Percentiles rank a stretch among this genome's conserved stretches.
phyloP scores from a whole-genome alignment of 2,113 vertebrate genomes.

The Lucifuga dentata region DNA sequence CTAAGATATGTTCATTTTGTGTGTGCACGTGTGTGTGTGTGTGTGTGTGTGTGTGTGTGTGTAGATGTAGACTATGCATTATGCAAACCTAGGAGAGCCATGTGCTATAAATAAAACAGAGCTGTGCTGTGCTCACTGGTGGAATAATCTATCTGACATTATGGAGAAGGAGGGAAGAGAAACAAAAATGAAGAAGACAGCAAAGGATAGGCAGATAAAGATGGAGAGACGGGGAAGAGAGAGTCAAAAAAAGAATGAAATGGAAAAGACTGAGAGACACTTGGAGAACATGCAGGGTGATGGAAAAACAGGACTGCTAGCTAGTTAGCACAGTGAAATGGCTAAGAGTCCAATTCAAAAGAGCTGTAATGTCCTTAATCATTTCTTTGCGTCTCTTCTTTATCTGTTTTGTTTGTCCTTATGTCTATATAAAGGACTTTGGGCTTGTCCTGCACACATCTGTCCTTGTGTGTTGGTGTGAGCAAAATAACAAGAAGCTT shows the following conservation, averaged over 20 bases:
- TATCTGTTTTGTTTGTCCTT: conserved; percentile 17
- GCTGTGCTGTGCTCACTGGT: conserved; percentile 76
- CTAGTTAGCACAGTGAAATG: conserved; percentile 26
- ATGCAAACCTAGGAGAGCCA: conserved; percentile 79
- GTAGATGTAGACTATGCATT: conserved; percentile 75
- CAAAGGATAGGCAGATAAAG: conserved; percentile 31
- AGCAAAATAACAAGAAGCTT: conserved; percentile 40
- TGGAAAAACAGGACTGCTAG: conserved; percentile 8
- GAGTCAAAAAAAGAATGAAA: conserved; percentile 23
- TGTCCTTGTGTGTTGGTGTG: conserved; percentile 13
- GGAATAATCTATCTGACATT: conserved; percentile 84
- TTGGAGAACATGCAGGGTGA: conserved; percentile 1
- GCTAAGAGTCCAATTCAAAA: conserved; percentile 28
- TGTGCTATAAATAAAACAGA: conserved; percentile 82
- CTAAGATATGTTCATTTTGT: too few species aligned
- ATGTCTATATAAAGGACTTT: conserved; percentile 28
- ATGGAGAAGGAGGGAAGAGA: conserved; percentile 59
- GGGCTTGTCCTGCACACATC: conserved; percentile 16
- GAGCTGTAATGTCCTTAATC: conserved; percentile 21
- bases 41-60: conserved; percentile 35
- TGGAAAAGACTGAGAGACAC: neutral
- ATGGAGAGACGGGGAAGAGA: conserved; percentile 14
- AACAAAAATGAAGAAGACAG: conserved; percentile 13
- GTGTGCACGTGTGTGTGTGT: conserved; percentile 33
- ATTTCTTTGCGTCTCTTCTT: conserved; percentile 8